Evolutionary conservation across 2,888 invertebrate genomes (phyloP).

Genomic region (Gasteruption jaculator): DNA sequence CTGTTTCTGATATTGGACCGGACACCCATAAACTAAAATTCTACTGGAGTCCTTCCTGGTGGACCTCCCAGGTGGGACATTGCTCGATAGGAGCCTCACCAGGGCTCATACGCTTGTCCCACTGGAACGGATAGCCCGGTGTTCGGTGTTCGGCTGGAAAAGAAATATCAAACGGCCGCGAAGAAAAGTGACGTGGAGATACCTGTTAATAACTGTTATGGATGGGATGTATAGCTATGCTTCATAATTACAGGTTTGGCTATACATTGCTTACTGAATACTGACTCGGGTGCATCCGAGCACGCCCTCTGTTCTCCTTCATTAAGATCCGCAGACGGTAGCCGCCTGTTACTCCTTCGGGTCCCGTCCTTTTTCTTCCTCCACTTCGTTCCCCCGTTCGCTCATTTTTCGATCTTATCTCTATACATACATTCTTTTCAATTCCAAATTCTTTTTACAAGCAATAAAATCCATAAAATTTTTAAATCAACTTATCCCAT

Average conservation of each 20-base stretch:
- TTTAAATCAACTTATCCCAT: too few relatives aligned
- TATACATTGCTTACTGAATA: constrained; percentile 48
- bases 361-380: constrained; percentile 24
- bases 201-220: constrained; percentile 46
- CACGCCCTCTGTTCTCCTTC: constrained; percentile 50
- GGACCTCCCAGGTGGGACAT: too few relatives aligned
- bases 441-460: too few relatives aligned
- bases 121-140: too few relatives aligned
- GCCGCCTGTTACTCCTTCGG: constrained; percentile 42
- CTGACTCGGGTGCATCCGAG: constrained; percentile 46
- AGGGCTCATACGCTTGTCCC: too few relatives aligned
- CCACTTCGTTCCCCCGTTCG: constrained; percentile 19
- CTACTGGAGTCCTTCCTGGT: too few relatives aligned
- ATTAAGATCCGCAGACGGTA: constrained; percentile 46
- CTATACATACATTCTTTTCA: too few relatives aligned
- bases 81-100: too few relatives aligned
- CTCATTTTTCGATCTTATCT: too few relatives aligned
- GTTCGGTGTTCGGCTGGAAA: constrained; percentile 1
- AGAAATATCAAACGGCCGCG: not conserved
- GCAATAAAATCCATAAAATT: too few relatives aligned
- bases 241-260: constrained; percentile 47
- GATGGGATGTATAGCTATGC: constrained; percentile 38
- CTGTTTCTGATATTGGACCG: too few relatives aligned
- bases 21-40: too few relatives aligned
- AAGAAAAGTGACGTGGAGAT: constrained; percentile 34